Base-by-base conservation (phyloP, 2,888 invertebrate species). In the Temnothorax ravouxi region DNA sequence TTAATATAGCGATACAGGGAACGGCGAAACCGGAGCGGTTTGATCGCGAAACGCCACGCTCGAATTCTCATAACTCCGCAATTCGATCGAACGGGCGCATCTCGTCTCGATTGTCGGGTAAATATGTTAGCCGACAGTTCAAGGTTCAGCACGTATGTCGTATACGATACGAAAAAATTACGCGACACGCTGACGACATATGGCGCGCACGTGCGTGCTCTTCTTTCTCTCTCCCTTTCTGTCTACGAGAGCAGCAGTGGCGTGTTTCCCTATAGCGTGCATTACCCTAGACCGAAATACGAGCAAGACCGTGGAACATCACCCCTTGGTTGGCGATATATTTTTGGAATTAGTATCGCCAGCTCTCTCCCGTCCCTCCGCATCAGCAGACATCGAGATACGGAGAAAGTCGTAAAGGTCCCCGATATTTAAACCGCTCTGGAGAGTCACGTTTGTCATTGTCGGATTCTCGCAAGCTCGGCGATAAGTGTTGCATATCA, bases 201-300 rank as follows among this genome's bases (percentile, higher is more conserved):
- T 91, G 92, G 88, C 74, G 77, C 72, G 84, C 92, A 90, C 87
- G 91, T 91, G 91, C 91, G 61, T 18, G 38, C 8, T 50, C 4
- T n/a, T n/a, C 29, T 86, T 83, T 74, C 59, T 74, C 56, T 52
- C 44, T 29, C 77, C 34, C 62, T 34, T 38, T 54, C 67, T 54
- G 25, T 81, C 62, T 29, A 62, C 47, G 34, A 34, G 34, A 38
- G 80, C 87, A 47, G 25, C 44, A 44, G 61, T 56, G 69, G 18
- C 64, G 44, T 81, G 79, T 86, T 86, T 87, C 84, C 76, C 38
- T 47, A 9, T 18, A 13, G 74, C 34, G 84, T 84, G 85, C 84
- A 81, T 86, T 89, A 89, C 86, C 91, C 88, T 90, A 90, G 87
- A 90, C 88, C 90, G 89, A 91, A 91, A 91, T 91, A 88, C 87